A percentile compares a stretch with the other conserved stretches of the same genome.
Conservation (phyloP, 2,113 vertebrate genomes). For the Melanerpes formicivorus region DNA sequence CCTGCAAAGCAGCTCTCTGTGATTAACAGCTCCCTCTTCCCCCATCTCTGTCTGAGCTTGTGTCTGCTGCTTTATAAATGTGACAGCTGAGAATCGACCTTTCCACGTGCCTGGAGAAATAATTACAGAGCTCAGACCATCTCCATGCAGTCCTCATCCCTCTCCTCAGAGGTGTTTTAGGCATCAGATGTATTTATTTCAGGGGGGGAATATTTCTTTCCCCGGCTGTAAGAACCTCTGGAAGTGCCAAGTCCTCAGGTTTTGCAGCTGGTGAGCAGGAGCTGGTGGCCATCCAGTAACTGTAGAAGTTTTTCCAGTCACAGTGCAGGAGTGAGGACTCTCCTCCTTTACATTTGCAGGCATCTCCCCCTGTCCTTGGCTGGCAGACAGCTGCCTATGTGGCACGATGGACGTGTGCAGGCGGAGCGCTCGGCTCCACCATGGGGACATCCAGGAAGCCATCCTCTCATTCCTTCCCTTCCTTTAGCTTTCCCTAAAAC, state of each 20-base stretch:
- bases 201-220: background rate
- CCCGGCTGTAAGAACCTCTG: conserved; percentile 9
- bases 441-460: background rate
- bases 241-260: background rate
- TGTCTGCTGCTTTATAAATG: background rate
- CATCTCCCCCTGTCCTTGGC: conserved; percentile 5
- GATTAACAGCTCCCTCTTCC: background rate
- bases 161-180: background rate
- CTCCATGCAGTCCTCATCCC: background rate
- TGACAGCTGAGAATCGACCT: background rate
- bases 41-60: background rate
- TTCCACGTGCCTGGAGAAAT: conserved; percentile 6
- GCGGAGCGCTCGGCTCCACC: background rate
- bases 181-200: background rate
- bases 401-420: background rate
- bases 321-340: background rate
- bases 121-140: background rate
- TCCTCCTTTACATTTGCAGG: background rate
- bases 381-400: conserved; percentile 37
- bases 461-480: background rate
- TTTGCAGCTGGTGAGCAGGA: conserved; percentile 19
- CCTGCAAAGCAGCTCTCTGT: background rate
- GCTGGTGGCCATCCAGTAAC: background rate
- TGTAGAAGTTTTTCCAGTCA: conserved; percentile 46
- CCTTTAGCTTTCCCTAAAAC: background rate